These are phyloP conservation scores for Notechis scutatus DNA, from an alignment of 2,113 vertebrate species.

Conservation along the genomic window DNA sequence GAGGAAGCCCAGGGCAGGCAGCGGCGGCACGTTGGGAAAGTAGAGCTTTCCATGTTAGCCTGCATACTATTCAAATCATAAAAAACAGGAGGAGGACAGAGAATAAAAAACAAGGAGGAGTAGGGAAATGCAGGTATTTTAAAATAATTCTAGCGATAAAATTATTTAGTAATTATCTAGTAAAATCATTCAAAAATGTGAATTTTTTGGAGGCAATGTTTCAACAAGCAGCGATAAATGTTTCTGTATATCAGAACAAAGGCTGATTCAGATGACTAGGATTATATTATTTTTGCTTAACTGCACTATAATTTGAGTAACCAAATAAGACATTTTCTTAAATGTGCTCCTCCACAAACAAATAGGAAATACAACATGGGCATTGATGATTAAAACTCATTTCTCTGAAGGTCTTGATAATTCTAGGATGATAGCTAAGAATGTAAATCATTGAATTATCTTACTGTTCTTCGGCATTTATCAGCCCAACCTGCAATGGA, in stretches of 20 bases:
- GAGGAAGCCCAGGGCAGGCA: too few species aligned
- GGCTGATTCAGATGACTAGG: background rate
- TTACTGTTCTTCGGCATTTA: background rate
- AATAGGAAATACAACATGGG: background rate
- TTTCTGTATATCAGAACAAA: background rate
- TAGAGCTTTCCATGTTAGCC: background rate
- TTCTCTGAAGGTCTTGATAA: too few species aligned
- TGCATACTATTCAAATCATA: background rate
- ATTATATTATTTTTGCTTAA: background rate
- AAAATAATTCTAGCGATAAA: background rate
- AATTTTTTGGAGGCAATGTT: background rate
- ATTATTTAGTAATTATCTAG: too few species aligned
- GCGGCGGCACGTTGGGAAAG: too few species aligned
- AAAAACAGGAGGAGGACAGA: background rate
- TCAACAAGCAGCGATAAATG: background rate
- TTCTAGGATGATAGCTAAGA: background rate
- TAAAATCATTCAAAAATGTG: background rate
- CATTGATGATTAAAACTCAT: too few species aligned
- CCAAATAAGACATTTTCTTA: too few species aligned
- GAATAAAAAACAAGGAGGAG: background rate
- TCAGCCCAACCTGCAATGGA: too few species aligned
- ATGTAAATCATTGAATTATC: background rate
- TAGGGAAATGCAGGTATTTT: background rate
- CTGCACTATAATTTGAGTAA: background rate
- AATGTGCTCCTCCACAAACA: too few species aligned